Base-by-base conservation (phyloP, 2,888 invertebrate species). In the Athalia rosae region DNA sequence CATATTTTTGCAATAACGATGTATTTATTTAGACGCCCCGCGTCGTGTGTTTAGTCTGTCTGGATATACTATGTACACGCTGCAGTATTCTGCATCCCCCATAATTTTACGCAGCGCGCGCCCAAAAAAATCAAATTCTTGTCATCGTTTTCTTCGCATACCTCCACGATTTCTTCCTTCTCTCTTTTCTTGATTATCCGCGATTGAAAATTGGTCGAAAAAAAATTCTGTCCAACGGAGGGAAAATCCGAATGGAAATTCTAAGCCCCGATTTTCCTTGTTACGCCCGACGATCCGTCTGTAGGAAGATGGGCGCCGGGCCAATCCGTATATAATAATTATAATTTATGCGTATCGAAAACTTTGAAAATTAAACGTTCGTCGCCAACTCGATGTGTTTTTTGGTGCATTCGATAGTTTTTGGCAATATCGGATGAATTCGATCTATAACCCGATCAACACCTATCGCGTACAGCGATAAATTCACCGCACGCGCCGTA, bases 1-100 rank as follows among this genome's bases (percentile, higher is more conserved):
- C 67, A 67, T 67, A 67, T 67, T 67, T 67, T 67, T n/a, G 41
- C 67, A 67, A 67, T 67, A 67, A 67, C 67, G 67, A 67, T 67
- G 50, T 67, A 67, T 48, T 67, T 67, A 67, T 50, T 50, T 28
- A 41, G 67, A 67, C 67, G 67, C 67, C 53, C 67, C 67, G 67
- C 48, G 67, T 67, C 67, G 67, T 41, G 67, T 67, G 67, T 67
- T 67, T 67, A 67, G 67, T 67, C 67, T 67, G 48, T 48, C 13
- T 59, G 7, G 7, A n/a, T 4, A 67, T 9, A 8, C 4, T n/a
- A n/a, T n/a, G n/a, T 28, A 28, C 28, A 28, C 28, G 28, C 28
- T 28, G 28, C 28, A 28, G 28, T 28, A 28, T 28, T 28, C 28
- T 28, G 28, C 28, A 28, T 28, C 28, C 28, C 28, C 28, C 28